These are phyloP conservation scores for Monomorium pharaonis DNA, from an alignment of 1,140 invertebrate species.

Conservation along the genomic window DNA sequence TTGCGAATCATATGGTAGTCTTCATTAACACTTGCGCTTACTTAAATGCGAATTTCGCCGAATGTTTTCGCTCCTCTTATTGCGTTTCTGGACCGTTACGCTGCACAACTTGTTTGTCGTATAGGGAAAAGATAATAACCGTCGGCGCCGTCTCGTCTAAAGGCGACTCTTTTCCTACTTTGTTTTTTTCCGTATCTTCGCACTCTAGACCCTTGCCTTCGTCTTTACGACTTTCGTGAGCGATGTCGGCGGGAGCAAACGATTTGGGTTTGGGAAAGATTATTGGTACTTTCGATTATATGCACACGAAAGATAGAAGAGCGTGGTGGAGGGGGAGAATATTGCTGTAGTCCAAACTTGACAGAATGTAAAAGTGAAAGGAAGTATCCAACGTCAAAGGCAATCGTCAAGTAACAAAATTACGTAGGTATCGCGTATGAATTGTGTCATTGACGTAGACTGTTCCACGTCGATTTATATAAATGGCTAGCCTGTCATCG, in stretches of 20 bases:
- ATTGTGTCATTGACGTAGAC: conserved; percentile 5
- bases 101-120: conserved; percentile 41
- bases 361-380: conserved; percentile 20
- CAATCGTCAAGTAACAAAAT: neutral
- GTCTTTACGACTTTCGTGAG: neutral
- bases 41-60: conserved; percentile 19
- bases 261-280: neutral
- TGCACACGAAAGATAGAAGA: too few relatives aligned
- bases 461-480: neutral
- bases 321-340: too few relatives aligned
- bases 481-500: neutral
- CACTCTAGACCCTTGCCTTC: neutral
- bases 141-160: conserved; percentile 53
- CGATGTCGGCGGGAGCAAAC: neutral
- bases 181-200: conserved; percentile 20
- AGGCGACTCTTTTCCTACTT: conserved; percentile 5
- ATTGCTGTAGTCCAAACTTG: conserved; percentile 5
- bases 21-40: neutral
- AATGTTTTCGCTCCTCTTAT: conserved; percentile 18
- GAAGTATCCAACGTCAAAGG: neutral
- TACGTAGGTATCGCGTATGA: neutral
- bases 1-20: neutral
- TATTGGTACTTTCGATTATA: neutral
- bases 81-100: conserved; percentile 12
- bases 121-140: conserved; percentile 34